These are phyloP conservation scores for Cheirogaleus medius DNA, from an alignment of 2,113 vertebrate genomes.

Conservation along the genomic window DNA sequence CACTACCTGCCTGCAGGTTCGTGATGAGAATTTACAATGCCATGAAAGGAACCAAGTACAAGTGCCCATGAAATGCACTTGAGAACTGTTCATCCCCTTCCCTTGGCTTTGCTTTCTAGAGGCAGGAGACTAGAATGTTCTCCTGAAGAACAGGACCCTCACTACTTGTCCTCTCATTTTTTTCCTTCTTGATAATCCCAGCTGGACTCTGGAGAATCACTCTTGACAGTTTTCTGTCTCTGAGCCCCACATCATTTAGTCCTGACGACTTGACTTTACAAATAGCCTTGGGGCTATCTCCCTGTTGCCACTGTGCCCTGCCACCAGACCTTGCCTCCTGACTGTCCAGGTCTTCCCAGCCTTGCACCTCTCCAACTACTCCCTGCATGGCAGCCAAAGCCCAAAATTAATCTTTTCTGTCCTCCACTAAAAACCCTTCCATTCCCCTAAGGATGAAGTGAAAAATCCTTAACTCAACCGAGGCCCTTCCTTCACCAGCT, in stretches of 20 bases:
- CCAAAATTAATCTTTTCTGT: not conserved
- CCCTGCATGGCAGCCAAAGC: not conserved
- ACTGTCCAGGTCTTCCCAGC: not conserved
- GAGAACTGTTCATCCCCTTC: not conserved
- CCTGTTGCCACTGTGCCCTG: no score
- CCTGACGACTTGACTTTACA: not conserved
- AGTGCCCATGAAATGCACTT: not conserved
- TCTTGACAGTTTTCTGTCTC: not conserved
- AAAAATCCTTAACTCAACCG: not conserved
- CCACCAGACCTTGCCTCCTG: not conserved
- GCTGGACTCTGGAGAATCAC: not conserved
- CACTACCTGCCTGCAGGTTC: not conserved
- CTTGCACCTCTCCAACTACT: not conserved
- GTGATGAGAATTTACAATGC: not conserved
- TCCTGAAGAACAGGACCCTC: not conserved
- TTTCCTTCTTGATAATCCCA: not conserved
- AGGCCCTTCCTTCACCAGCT: not conserved
- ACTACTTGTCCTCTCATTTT: not conserved
- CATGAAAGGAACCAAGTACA: not conserved
- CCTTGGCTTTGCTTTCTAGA: not conserved
- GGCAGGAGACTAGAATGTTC: not conserved
- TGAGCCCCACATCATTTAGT: not conserved
- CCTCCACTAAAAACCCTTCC: not conserved
- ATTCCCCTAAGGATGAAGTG: not conserved
- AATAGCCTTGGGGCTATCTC: not conserved